Base-by-base conservation (phyloP, 2,888 invertebrate genomes). In the Stenodera caucasica region DNA sequence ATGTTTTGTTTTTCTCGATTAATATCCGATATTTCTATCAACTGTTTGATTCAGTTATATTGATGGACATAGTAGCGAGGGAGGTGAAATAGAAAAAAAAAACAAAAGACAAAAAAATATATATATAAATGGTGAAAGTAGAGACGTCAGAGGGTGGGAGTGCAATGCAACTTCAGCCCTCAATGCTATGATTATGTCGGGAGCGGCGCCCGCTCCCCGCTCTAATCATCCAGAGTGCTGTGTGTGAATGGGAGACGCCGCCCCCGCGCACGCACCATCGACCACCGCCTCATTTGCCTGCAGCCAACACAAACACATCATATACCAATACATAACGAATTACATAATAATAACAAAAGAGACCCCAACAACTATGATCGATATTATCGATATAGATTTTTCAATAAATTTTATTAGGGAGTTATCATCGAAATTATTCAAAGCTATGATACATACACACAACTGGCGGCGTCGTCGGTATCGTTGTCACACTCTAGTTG, bases 381-480 rank as follows among this genome's bases (percentile, higher is more conserved):
- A 12, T 32, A 1, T 30, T 1, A 30, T 9, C 6, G 12, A n/a
- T n/a, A n/a, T n/a, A 12, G 2, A 32, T 12, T 32, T 32, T 32
- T 5, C 33, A 33, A 33, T 12, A 21, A 49, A 49, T 2, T 37
- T 14, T 8, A 37, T 33, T n/a, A n/a, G n/a, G 14, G 35, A n/a
- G n/a, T n/a, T 3, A 14, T 1, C n/a, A n/a, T n/a, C n/a, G n/a
- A n/a, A n/a, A n/a, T n/a, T n/a, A n/a, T n/a, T n/a, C n/a, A n/a
- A n/a, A n/a, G n/a, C n/a, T n/a, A n/a, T n/a, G n/a, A n/a, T n/a
- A n/a, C n/a, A 50, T 45, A 49, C 50, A 64, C 23, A 70, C 75
- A 76, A 76, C 74, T 76, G 76, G 71, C 73, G 68, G 64, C 66
- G 57, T 61, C 69, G 71, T 73, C 72, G 71, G 58, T 68, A 69